Percentiles rank a stretch among this genome's conserved stretches.
These are phyloP conservation scores for Hedya salicella DNA, from an alignment of 2,888 invertebrate species.

Conservation along the genomic window DNA sequence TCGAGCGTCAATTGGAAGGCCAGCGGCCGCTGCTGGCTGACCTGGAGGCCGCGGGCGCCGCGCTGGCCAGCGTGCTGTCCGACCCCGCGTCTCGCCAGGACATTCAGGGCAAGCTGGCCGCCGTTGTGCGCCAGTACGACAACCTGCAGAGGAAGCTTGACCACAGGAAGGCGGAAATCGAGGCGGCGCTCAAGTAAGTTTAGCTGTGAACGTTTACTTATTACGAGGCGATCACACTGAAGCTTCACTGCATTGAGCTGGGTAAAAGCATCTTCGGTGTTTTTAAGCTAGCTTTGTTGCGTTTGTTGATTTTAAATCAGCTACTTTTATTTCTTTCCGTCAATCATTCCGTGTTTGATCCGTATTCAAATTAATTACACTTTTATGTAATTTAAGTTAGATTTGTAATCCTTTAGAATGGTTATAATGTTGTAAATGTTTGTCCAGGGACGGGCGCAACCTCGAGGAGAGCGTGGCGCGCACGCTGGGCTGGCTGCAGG, in stretches of 20 bases:
- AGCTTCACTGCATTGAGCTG: too few species aligned
- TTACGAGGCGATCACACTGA: too few species aligned
- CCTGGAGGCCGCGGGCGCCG: slow-evolving; percentile 95
- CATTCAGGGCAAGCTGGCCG: slow-evolving; percentile 94
- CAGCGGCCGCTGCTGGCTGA: slow-evolving; percentile 95
- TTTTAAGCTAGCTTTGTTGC: too few species aligned
- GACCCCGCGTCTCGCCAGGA: slow-evolving; percentile 96
- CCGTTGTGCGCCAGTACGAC: slow-evolving; percentile 94
- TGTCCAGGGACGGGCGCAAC: slow-evolving; percentile 91
- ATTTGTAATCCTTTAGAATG: too few species aligned
- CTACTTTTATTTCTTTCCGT: too few species aligned
- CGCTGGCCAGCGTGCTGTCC: slow-evolving; percentile 93
- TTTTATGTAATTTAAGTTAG: neutral
- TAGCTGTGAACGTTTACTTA: neutral
- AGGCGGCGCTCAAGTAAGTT: slow-evolving; percentile 88
- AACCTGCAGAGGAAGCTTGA: slow-evolving; percentile 95
- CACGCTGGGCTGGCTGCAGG: slow-evolving; percentile 95
- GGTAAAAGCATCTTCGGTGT: too few species aligned
- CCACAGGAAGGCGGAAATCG: slow-evolving; percentile 95
- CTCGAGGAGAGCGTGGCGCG: slow-evolving; percentile 95
- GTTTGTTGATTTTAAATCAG: too few species aligned
- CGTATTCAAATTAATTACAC: too few species aligned
- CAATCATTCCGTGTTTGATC: too few species aligned
- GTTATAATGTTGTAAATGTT: neutral
- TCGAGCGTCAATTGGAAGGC: slow-evolving; percentile 95